Conservation (phyloP, 30 jellyfish, hydroid and myxozoan genomes). For the Phacellophora camtschatica region DNA sequence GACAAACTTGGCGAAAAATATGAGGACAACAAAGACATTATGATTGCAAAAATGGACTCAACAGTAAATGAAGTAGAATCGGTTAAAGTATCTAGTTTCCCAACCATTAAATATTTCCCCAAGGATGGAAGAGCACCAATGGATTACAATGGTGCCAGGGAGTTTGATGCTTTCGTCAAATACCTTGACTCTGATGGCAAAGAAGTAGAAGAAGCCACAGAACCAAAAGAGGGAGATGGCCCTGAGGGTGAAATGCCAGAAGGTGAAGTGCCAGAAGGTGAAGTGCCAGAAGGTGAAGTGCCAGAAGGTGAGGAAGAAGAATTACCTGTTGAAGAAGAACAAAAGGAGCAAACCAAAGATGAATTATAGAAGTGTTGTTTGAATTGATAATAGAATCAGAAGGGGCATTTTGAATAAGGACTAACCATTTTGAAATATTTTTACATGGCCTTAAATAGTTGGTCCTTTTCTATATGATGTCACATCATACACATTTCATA, state of each 20-base stretch:
- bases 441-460: too few species aligned
- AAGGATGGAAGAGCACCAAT: constrained; percentile 85
- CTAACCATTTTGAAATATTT: too few species aligned
- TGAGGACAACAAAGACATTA: constrained; percentile 79
- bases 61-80: constrained; percentile 97
- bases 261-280: too few species aligned
- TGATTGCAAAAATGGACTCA: constrained; percentile 99
- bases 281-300: constrained; percentile 51
- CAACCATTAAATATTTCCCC: constrained; percentile 93
- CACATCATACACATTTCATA: too few species aligned
- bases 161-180: constrained; percentile 85
- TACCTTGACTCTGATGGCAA: constrained; percentile 98
- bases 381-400: too few species aligned
- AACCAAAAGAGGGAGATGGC: constrained; percentile 63
- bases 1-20: constrained; percentile 95
- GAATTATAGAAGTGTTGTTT: constrained; percentile 34
- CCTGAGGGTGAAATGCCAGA: constrained; percentile 59
- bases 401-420: too few species aligned
- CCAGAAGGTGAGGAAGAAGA: constrained; percentile 65
- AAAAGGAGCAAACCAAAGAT: constrained; percentile 45
- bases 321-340: constrained; percentile 7
- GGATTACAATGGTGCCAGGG: constrained; percentile 99
- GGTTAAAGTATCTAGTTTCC: constrained; percentile 95
- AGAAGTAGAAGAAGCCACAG: constrained; percentile 61
- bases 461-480: too few species aligned